These are phyloP conservation scores for Drosophila setifemur DNA, from an alignment of 1,140 invertebrate species.

Conservation along the genomic window DNA sequence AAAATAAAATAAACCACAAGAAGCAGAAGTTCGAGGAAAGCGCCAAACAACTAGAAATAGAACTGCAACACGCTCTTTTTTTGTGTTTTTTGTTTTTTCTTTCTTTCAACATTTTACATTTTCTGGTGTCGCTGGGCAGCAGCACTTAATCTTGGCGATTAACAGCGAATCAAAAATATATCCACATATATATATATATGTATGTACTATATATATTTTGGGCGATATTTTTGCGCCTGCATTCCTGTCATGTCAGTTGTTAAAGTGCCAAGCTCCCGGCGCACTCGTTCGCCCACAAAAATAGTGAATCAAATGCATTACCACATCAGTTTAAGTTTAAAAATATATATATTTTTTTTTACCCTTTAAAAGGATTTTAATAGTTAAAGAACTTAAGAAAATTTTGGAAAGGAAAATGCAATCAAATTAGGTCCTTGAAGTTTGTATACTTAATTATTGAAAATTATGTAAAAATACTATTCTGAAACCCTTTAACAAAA, in stretches of 20 bases:
- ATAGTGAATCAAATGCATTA: not conserved
- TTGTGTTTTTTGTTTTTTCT: constrained; percentile 7
- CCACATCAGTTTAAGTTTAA: no score
- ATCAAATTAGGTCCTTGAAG: no score
- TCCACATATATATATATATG: not conserved
- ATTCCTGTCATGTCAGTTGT: constrained; percentile 56
- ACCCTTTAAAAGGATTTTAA: no score
- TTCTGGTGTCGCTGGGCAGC: no score
- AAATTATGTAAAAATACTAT: no score
- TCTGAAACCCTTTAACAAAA: no score
- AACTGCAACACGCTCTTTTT: constrained; percentile 49
- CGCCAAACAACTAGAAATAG: constrained; percentile 75
- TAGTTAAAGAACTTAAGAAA: no score
- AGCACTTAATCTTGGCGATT: constrained; percentile 76
- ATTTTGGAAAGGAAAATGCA: no score
- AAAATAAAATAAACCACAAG: no score
- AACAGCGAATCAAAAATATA: constrained; percentile 42
- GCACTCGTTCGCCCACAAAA: constrained; percentile 1
- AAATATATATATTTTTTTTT: not conserved
- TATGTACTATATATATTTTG: constrained; percentile 27
- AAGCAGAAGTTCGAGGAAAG: constrained; percentile 32
- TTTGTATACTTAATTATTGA: no score
- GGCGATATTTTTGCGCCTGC: constrained; percentile 48
- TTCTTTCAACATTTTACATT: no score
- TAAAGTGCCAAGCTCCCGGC: constrained; percentile 26